These are phyloP conservation scores for Phocides pigmalion DNA, from an alignment of 1,140 invertebrate species.

Conservation along the genomic window DNA sequence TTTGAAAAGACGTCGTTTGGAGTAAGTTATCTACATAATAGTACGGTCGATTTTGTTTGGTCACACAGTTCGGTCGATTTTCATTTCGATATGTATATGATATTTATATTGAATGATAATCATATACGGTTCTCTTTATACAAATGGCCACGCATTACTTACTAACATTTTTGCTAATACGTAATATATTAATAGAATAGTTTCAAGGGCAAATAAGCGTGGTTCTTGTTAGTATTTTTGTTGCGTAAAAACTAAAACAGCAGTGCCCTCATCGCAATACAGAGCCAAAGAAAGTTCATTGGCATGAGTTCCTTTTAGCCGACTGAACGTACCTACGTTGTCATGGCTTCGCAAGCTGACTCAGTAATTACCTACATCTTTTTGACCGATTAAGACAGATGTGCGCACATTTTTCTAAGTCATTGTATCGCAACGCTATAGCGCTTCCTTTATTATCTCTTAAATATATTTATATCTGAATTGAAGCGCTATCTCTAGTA, in stretches of 20 bases:
- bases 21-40: background rate
- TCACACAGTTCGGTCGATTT: too few species aligned
- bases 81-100: too few species aligned
- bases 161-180: slow-evolving; percentile 12
- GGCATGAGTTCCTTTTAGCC: slow-evolving; percentile 57
- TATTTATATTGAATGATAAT: too few species aligned
- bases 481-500: too few species aligned
- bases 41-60: background rate
- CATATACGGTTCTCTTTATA: background rate
- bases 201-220: slow-evolving; percentile 39
- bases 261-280: slow-evolving; percentile 47
- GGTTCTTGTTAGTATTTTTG: slow-evolving; percentile 44
- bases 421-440: background rate
- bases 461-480: too few species aligned
- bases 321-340: slow-evolving; percentile 37
- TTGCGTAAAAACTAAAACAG: slow-evolving; percentile 58
- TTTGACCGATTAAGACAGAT: slow-evolving; percentile 24
- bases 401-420: background rate
- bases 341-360: slow-evolving; percentile 43
- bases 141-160: slow-evolving; percentile 1
- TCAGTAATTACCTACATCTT: slow-evolving; percentile 31
- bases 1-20: too few species aligned
- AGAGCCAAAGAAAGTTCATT: slow-evolving; percentile 68
- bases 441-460: too few species aligned
- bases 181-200: slow-evolving; percentile 30